phyloP scores from a whole-genome alignment of 2,113 vertebrate species.

The Capreolus pygargus region DNA sequence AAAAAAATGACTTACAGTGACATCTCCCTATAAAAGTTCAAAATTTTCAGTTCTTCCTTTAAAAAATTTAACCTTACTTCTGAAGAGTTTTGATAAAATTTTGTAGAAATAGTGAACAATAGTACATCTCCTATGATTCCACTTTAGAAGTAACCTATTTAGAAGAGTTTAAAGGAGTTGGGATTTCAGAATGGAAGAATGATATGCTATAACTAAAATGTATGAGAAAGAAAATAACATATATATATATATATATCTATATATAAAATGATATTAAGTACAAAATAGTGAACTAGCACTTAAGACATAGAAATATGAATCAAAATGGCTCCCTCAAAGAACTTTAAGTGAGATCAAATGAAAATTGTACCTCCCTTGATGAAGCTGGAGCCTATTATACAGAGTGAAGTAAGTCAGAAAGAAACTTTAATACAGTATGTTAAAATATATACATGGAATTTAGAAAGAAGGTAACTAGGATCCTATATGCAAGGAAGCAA shows the following conservation, averaged over 20 bases:
- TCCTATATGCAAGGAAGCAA: no score
- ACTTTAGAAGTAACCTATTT: background rate
- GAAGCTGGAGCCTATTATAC: no score
- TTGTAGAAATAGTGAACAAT: background rate
- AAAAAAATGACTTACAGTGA: background rate
- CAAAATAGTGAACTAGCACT: background rate
- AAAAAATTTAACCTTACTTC: background rate
- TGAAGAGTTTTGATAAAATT: background rate
- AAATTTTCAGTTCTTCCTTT: background rate
- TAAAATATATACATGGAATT: no score
- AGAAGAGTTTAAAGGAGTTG: background rate
- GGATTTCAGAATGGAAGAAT: background rate
- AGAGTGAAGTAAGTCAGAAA: no score
- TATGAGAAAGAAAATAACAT: background rate
- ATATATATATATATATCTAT: background rate
- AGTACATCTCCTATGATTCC: background rate
- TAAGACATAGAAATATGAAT: background rate
- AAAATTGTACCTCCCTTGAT: background rate
- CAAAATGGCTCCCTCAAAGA: background rate
- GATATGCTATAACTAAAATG: background rate
- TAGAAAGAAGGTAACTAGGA: no score
- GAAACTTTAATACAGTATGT: no score
- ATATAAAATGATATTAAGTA: background rate
- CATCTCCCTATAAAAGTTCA: background rate
- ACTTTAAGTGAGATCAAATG: background rate